These are phyloP conservation scores for Stigmatopora argus DNA, from an alignment of 2,113 vertebrate species.

Conservation along the genomic window DNA sequence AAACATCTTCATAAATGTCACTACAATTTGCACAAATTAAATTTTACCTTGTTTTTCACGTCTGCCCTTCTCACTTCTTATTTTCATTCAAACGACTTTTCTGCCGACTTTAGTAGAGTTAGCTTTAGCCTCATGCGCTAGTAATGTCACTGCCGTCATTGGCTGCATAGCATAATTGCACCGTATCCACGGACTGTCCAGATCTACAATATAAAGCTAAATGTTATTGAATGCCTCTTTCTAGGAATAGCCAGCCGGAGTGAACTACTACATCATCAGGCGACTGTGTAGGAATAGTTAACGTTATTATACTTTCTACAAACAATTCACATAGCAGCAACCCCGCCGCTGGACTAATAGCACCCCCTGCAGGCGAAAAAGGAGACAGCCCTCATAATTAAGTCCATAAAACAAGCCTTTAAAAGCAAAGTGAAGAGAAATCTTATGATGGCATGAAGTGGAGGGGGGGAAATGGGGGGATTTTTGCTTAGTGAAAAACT, in stretches of 20 bases:
- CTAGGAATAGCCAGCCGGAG: neutral
- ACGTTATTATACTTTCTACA: neutral
- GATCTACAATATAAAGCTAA: neutral
- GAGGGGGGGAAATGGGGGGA: neutral
- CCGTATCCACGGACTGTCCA: neutral
- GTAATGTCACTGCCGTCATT: no score
- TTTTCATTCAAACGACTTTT: no score
- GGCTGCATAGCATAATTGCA: no score
- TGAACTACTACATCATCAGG: no score
- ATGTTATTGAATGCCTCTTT: neutral
- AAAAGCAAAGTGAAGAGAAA: neutral
- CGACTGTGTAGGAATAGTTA: neutral
- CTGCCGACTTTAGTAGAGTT: no score
- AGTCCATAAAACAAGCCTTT: neutral
- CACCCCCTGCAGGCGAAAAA: constrained; percentile 57
- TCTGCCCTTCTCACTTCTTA: no score
- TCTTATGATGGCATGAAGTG: neutral
- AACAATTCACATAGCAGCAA: neutral
- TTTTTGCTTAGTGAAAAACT: neutral
- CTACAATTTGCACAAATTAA: no score
- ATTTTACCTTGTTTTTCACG: no score
- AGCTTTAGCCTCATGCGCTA: no score
- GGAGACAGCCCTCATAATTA: constrained; percentile 19
- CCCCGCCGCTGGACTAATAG: constrained; percentile 40
- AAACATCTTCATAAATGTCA: no score